phyloP scores from a whole-genome alignment of 2,888 invertebrate species.

The Folsomia candida region DNA sequence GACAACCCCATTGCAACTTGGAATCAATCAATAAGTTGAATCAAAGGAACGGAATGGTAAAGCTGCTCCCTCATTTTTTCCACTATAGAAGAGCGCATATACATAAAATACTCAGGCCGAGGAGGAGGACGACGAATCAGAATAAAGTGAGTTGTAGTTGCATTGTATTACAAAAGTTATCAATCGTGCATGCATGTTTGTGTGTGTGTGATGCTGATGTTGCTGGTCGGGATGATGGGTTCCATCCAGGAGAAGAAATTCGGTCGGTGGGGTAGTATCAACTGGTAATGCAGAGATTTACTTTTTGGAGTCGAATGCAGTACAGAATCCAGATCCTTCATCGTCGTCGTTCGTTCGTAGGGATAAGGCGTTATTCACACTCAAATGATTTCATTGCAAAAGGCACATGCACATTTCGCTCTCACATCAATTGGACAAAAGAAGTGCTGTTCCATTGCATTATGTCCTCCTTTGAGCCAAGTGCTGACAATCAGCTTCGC shows the following conservation, averaged over 20 bases:
- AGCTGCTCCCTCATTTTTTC: too few species aligned
- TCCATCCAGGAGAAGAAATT: neutral
- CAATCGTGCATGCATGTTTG: neutral
- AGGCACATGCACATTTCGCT: constrained; percentile 27
- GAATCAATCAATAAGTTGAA: too few species aligned
- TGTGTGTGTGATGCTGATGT: constrained; percentile 31
- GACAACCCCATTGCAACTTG: too few species aligned
- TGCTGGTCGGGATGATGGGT: neutral
- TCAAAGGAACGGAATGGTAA: too few species aligned
- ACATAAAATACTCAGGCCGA: neutral
- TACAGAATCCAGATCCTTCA: neutral
- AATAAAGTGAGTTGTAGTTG: too few species aligned
- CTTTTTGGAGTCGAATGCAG: neutral
- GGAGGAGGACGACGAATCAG: constrained; percentile 1
- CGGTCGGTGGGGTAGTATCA: neutral
- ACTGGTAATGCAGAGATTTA: constrained; percentile 18
- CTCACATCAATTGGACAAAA: constrained; percentile 6
- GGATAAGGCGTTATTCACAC: constrained; percentile 62
- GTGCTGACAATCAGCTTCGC: constrained; percentile 14
- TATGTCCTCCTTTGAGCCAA: constrained; percentile 6
- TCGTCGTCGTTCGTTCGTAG: constrained; percentile 16
- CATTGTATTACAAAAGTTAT: too few species aligned
- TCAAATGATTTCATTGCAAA: constrained; percentile 70
- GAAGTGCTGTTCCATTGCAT: constrained; percentile 15
- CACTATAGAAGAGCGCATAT: neutral